These are phyloP conservation scores for Hemichromis elongatus DNA, from an alignment of 2,113 vertebrate genomes.

Conservation along the genomic window DNA sequence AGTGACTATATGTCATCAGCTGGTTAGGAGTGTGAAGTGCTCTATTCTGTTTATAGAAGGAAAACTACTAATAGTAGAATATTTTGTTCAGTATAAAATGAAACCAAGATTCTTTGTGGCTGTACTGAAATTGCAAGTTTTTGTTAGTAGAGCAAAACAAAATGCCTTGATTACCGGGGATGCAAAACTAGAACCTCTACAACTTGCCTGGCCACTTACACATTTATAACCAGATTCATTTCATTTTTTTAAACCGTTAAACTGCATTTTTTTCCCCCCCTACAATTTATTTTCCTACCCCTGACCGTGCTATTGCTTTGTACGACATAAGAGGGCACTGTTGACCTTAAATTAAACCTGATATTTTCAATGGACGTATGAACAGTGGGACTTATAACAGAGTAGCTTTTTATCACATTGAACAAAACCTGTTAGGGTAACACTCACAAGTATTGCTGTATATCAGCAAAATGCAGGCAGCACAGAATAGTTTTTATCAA, in stretches of 20 bases:
- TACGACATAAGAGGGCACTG: slow-evolving; percentile 13
- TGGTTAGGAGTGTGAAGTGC: background rate
- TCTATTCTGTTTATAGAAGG: background rate
- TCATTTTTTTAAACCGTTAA: background rate
- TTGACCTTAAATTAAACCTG: slow-evolving; percentile 24
- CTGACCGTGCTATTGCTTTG: background rate
- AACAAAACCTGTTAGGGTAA: background rate
- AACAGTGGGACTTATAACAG: background rate
- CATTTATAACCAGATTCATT: background rate
- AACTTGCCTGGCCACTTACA: background rate
- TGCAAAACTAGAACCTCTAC: background rate
- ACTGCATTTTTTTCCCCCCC: accelerated
- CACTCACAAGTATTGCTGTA: background rate
- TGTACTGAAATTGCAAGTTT: background rate
- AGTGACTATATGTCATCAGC: background rate
- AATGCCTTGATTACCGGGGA: background rate
- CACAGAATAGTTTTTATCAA: background rate
- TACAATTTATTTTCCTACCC: background rate
- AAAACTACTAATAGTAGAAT: background rate
- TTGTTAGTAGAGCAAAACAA: background rate
- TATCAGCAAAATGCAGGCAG: background rate
- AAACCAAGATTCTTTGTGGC: background rate
- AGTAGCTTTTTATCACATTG: background rate
- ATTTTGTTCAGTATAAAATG: background rate
- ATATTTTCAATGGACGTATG: background rate